Evolutionary conservation across 1,140 invertebrate species (phyloP), one percentile per base, ranked within the genome.

Genomic region (Brachionus manjavacas): DNA sequence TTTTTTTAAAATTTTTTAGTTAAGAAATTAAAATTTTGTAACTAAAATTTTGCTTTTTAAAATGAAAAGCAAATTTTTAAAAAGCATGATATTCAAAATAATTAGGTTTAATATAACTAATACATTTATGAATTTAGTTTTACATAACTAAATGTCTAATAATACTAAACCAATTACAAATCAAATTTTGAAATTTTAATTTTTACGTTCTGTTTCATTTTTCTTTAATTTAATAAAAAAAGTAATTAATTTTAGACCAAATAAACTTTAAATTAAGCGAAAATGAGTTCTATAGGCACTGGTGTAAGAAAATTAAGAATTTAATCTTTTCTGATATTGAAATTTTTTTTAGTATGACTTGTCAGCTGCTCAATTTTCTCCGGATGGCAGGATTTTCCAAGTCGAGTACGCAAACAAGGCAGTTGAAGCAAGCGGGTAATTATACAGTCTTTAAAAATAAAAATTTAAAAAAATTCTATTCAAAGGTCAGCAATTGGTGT

Each of bases 371-470:
- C 98, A 99, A 91, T 99, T 99, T 91, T 99, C 97, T 11, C 97
- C 98, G 11, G 98, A 99, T 91, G 98, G 98, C 14, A 91, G 96
- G 87, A 96, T 99, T 70, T 99, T 99, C 91, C 96, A 99, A 93
- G 96, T 99, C 1, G 98, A 99, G 92, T 99, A 99, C 91, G 98
- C 98, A 28, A 94, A 95, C 76, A 99, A 99, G 91, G 98, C 98
- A 14, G 97, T 99, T 2, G 98, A 99, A 91, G 98, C 97, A 87
- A 97, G 96, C 89, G 97, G 97, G 93, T 94, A 90, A 16, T 20
- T 3, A 12, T 0, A 46, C 12, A 46, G 0, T 11, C 14, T 46
- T 12, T 46, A 14, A 46, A 11, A 12, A 14, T 0, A 6, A 1
- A 49, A 66, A 68, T 80, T 70, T 31, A 7, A 81, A 79, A 6